Evolutionary conservation across 2,797 vertebrate genomes (phyloP).

Genomic region (Lepidocolaptes lacrymiger): DNA sequence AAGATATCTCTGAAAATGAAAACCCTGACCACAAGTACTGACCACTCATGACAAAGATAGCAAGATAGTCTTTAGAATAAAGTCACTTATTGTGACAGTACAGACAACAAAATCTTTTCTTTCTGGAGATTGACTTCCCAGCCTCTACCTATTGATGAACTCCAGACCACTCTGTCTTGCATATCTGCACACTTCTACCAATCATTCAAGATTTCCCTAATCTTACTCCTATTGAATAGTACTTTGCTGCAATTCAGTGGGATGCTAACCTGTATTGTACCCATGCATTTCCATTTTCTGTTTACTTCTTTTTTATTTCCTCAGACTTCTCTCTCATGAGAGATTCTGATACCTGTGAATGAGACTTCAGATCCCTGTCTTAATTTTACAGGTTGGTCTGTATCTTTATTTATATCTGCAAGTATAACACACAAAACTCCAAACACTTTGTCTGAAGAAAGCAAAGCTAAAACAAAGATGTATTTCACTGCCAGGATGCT

Average conservation of each 20-base stretch:
- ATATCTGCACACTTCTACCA: not conserved
- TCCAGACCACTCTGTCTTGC: not conserved
- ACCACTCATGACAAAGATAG: not conserved
- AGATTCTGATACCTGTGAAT: not conserved
- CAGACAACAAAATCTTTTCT: not conserved
- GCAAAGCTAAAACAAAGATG: not conserved
- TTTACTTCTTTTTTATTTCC: not conserved
- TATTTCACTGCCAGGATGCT: constrained; percentile 24
- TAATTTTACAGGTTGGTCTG: not conserved
- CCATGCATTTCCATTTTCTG: not conserved
- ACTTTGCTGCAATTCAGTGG: not conserved
- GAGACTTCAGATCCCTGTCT: not conserved
- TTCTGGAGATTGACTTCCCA: not conserved
- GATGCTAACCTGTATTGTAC: not conserved
- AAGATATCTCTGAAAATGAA: not conserved
- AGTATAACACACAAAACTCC: not conserved
- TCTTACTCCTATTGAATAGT: not conserved
- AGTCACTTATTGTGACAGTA: not conserved
- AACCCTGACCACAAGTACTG: not conserved
- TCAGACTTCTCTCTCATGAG: not conserved
- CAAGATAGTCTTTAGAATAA: not conserved
- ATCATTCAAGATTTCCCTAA: not conserved
- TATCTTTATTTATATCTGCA: not conserved
- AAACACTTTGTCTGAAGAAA: not conserved
- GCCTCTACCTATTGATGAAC: not conserved